Base-by-base conservation (phyloP, 2,888 invertebrate species). In the Lochmaea crataegi region DNA sequence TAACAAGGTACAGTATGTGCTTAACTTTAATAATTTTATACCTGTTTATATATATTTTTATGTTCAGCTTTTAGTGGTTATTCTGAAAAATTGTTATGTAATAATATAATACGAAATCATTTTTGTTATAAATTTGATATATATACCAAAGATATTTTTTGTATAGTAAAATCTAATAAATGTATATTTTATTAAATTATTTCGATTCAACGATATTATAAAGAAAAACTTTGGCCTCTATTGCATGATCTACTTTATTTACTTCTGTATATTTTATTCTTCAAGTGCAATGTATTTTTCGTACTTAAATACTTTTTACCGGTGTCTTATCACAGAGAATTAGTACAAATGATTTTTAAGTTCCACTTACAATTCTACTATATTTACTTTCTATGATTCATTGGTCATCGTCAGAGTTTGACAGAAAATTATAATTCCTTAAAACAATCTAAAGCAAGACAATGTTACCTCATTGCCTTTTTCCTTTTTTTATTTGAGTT, bases 121-220 rank as follows among this genome's bases (percentile, higher is more conserved):
- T 82, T 82, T 84, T 83, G 85, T 85, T 85, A 85, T 84, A 83
- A 84, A 83, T 83, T 83, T 76, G 79, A 81, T 82, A 81, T 83
- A 83, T 83, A 86, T 86, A 86, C 86, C 86, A 86, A 86, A 86
- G 86, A 86, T 85, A 85, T 85, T 85, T 85, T 85, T 85, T 85
- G 85, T 85, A 84, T 84, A 85, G 83, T 84, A 79, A 82, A 82
- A 80, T 75, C 71, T 77, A 78, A 83, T 77, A 78, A 83, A 80
- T 84, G 83, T 85, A 85, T 85, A 85, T 84, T 85, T 84, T 80
- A 83, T 81, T 79, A 81, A 75, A 77, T 78, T 60, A 76, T 77
- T 79, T 79, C 80, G 77, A 81, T 79, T 75, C 82, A 81, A 80
- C 81, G 83, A 81, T 80, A 77, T 75, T 42, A 73, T 66, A 16